Conservation (phyloP, 2,888 invertebrate genomes). For the Morpho achilles region DNA sequence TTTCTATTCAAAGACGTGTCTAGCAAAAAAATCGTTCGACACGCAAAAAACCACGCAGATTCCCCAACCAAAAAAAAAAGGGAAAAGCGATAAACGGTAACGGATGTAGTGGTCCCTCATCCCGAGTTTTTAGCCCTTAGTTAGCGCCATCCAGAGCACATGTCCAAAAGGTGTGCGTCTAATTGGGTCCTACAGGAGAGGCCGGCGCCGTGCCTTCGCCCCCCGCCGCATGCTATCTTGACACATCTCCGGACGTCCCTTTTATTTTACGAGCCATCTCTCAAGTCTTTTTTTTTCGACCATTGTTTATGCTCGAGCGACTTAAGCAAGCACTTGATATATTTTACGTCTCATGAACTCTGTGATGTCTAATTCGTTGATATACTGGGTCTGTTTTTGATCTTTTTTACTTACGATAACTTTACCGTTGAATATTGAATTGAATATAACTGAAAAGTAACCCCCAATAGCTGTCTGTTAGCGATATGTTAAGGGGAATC, state of each 20-base stretch:
- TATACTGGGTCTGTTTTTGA: conserved; percentile 29
- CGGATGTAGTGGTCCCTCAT: conserved; percentile 60
- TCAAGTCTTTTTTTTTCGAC: conserved; percentile 57
- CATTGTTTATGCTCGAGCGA: conserved; percentile 56
- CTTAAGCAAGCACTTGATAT: conserved; percentile 51
- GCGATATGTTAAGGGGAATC: too few relatives aligned
- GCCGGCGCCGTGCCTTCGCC: conserved; percentile 54
- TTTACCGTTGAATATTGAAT: too few relatives aligned
- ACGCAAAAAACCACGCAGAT: conserved; percentile 23
- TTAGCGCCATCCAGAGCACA: conserved; percentile 68
- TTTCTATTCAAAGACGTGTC: too few relatives aligned
- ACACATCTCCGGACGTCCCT: conserved; percentile 77
- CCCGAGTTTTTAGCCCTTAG: conserved; percentile 63
- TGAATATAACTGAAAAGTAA: too few relatives aligned
- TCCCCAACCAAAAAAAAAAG: conserved; percentile 18
- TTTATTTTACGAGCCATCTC: conserved; percentile 77
- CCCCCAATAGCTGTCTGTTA: too few relatives aligned
- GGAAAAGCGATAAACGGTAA: conserved; percentile 63
- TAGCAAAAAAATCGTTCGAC: background rate
- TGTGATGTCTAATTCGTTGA: conserved; percentile 50
- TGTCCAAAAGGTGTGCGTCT: conserved; percentile 78
- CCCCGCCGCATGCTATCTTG: conserved; percentile 71
- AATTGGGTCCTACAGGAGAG: conserved; percentile 70
- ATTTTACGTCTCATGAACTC: conserved; percentile 54
- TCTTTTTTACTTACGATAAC: background rate